phyloP scores from a whole-genome alignment of 1,140 invertebrate genomes.

The Matsumurasca onukii region DNA sequence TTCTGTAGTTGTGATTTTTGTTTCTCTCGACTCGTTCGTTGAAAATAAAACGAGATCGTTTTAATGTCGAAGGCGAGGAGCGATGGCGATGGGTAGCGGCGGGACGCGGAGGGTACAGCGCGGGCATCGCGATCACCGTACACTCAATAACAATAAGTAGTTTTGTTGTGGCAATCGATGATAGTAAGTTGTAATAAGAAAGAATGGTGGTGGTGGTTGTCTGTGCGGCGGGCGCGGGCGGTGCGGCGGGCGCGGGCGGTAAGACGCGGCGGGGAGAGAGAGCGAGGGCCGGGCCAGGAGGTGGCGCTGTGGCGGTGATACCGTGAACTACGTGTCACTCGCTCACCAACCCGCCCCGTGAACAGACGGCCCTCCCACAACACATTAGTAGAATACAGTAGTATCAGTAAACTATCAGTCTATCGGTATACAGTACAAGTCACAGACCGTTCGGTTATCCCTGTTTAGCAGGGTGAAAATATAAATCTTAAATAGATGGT shows the following conservation, averaged over 20 bases:
- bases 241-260: neutral
- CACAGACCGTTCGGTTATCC: too few species aligned
- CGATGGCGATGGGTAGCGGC: too few species aligned
- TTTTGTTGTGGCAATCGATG: conserved; percentile 22
- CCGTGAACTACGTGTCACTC: neutral
- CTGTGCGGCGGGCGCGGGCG: neutral
- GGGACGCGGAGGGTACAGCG: neutral
- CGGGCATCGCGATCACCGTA: neutral
- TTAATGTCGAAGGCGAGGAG: too few species aligned
- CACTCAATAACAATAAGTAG: conserved; percentile 26
- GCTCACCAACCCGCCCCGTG: conserved; percentile 4
- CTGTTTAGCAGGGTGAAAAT: too few species aligned
- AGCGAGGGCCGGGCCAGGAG: neutral
- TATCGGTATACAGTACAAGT: too few species aligned
- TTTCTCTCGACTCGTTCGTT: too few species aligned
- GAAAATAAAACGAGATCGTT: too few species aligned
- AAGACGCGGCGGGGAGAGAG: too few species aligned
- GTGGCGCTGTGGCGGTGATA: conserved; percentile 5
- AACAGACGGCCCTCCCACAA: neutral
- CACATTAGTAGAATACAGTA: too few species aligned
- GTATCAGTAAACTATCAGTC: too few species aligned
- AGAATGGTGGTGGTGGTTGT: neutral
- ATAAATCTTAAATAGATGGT: too few species aligned
- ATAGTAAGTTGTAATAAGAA: conserved; percentile 24
- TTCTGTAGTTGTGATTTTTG: too few species aligned